Conservation (phyloP, 2,888 invertebrate species). For the Onchidella celtica region DNA sequence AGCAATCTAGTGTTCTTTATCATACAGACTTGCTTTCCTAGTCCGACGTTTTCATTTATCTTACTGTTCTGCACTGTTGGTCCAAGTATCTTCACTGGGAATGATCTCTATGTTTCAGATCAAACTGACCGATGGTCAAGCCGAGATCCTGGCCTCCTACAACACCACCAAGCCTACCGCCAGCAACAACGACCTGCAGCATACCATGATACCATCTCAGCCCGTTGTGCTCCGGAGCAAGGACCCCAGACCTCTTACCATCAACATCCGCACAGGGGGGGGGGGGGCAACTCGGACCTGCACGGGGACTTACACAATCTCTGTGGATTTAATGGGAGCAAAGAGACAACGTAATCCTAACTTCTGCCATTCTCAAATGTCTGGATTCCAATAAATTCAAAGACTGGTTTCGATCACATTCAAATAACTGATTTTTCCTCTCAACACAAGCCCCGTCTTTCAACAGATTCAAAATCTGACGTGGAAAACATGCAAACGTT, state of each 20-base stretch:
- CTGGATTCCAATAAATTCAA: too few species aligned
- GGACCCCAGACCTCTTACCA: constrained; percentile 59
- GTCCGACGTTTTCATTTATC: too few species aligned
- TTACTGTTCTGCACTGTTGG: too few species aligned
- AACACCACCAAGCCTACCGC: constrained; percentile 54
- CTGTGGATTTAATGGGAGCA: constrained; percentile 44
- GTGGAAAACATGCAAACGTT: too few species aligned
- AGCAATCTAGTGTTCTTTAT: too few species aligned
- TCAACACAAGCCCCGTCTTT: too few species aligned
- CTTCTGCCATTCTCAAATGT: too few species aligned
- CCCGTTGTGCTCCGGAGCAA: constrained; percentile 53
- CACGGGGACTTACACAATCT: constrained; percentile 52
- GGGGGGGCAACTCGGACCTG: constrained; percentile 37
- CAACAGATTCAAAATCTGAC: too few species aligned
- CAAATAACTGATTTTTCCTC: too few species aligned
- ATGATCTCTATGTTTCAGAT: constrained; percentile 56
- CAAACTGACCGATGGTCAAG: constrained; percentile 36
- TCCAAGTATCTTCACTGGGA: too few species aligned
- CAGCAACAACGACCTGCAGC: constrained; percentile 51
- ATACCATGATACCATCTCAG: constrained; percentile 43
- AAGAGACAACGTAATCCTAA: not conserved
- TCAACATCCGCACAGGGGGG: constrained; percentile 52
- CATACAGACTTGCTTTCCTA: too few species aligned
- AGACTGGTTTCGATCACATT: too few species aligned
- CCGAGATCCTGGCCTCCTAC: constrained; percentile 56